phyloP scores from a whole-genome alignment of 37 sponge, comb jelly and placozoan species.

The Oscarella lobularis region DNA sequence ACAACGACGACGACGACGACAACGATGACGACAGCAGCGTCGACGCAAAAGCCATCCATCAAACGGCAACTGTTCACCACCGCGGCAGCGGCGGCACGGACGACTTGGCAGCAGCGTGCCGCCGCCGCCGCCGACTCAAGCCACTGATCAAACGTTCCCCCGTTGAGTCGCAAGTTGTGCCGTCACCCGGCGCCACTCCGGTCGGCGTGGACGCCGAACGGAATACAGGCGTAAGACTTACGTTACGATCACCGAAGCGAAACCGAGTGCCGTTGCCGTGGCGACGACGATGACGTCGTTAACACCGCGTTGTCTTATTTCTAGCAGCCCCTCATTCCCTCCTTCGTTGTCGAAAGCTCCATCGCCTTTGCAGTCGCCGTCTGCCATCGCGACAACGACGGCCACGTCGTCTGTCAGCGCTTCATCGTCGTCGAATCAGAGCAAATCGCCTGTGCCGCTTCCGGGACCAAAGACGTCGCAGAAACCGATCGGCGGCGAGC shows the following conservation, averaged over 20 bases:
- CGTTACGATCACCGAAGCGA: neutral
- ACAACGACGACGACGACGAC: no score
- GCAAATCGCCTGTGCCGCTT: neutral
- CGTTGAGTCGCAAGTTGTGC: neutral
- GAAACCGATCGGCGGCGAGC: neutral
- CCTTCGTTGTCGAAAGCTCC: slow-evolving; percentile 4
- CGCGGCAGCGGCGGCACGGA: neutral
- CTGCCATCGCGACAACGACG: neutral
- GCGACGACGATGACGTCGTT: neutral
- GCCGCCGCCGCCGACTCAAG: neutral
- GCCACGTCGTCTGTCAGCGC: no score
- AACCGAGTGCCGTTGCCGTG: neutral
- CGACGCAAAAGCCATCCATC: no score
- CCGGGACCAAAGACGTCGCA: neutral
- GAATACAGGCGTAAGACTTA: neutral
- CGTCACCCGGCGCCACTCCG: neutral
- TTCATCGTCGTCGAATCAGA: neutral
- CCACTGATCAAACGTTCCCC: neutral
- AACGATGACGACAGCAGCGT: no score
- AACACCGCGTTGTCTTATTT: neutral
- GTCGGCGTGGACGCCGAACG: neutral
- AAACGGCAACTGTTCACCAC: neutral
- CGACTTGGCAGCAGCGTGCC: neutral
- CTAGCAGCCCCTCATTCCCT: neutral
- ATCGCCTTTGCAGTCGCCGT: slow-evolving; percentile 3